Evolutionary conservation across 1,140 invertebrate genomes (phyloP), one percentile per base, ranked within the genome.

Genomic region (Sipha flava): DNA sequence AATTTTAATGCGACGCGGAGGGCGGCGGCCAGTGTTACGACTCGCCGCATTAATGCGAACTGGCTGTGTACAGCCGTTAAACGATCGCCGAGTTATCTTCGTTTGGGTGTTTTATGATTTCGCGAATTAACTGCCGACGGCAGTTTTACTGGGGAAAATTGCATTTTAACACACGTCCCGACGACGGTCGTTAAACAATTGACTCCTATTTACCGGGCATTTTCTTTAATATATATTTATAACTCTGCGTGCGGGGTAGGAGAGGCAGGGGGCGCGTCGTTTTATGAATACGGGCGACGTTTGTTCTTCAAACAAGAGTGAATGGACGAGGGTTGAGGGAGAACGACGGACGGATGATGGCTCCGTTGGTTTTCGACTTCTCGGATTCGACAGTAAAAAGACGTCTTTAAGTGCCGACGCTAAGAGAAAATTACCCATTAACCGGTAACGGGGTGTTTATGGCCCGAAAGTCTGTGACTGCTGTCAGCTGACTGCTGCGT

Each of bases 381-480:
- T 75, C 72, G 72, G 49, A 23, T 75, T 57, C 72, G 72, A 75
- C 49, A 75, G 72, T 75, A 54, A 75, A 75, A 75, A 54, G 72
- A 29, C 34, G 43, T 37, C 31, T 75, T 54, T 54, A 57, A 57
- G 72, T 75, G 49, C 31, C 49, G 26, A 12, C 16, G 29, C 70
- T 21, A n/a, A 40, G n/a, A 34, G 72, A 75, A 52, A 75, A 75
- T 75, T 57, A 54, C 72, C 72, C 72, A 57, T 75, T 75, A 75
- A 75, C 72, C 31, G 47, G 47, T 34, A 18, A 73, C 43, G 70
- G 45, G 31, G 45, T 52, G 72, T 75, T 75, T 75, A 75, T 21
- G 49, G 23, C 72, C 34, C 31, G 18, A 37, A 75, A 37, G 72
- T 37, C 45, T 75, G 72, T 10, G 31, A 21, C 14, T 37, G n/a